Evolutionary conservation across 92 coral and sea anemone genomes (phyloP).

Genomic region (Phenganax subtilis): DNA sequence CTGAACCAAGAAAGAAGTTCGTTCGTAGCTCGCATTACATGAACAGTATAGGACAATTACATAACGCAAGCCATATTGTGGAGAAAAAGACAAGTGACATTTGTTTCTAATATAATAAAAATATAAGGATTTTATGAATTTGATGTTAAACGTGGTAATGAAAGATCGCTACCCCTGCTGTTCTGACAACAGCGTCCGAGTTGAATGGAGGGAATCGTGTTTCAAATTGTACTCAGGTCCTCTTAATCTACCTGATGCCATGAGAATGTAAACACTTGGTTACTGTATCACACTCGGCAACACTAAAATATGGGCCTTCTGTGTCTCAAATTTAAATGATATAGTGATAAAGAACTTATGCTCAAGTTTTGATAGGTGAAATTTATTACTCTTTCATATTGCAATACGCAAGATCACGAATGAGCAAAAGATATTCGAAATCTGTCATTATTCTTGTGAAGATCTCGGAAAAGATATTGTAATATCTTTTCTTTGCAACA

Average conservation of each 20-base stretch:
- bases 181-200: constrained; percentile 15
- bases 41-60: neutral
- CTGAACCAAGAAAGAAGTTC: neutral
- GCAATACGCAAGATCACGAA: too few species aligned
- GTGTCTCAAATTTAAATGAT: neutral
- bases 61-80: constrained; percentile 14
- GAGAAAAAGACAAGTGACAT: neutral
- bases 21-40: neutral
- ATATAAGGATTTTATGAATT: constrained; percentile 5
- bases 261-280: too few species aligned
- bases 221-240: neutral
- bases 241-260: too few species aligned
- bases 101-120: constrained; percentile 21
- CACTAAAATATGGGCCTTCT: too few species aligned
- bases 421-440: neutral
- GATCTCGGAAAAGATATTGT: neutral
- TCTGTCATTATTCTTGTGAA: neutral
- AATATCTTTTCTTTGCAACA: neutral
- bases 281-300: too few species aligned
- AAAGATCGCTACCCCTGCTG: constrained; percentile 22
- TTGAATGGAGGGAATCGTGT: constrained; percentile 7
- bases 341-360: constrained; percentile 1
- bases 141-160: constrained; percentile 23
- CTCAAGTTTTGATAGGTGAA: too few species aligned
- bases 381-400: too few species aligned